Evolutionary conservation across 1,140 invertebrate genomes (phyloP), one percentile per base, ranked within the genome.

Genomic region (Pseudomyrmex gracilis): DNA sequence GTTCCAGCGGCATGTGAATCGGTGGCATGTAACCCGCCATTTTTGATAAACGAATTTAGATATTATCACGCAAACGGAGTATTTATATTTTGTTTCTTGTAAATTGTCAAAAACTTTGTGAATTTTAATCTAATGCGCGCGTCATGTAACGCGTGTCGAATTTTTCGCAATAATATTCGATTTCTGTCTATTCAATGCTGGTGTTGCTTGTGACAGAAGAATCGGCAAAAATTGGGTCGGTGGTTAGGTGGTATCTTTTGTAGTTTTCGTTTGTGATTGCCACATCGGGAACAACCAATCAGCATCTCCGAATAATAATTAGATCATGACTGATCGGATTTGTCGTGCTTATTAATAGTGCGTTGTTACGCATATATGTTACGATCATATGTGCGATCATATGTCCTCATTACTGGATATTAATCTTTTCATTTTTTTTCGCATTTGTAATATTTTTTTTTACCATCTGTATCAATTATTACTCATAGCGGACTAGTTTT

Each of bases 1-100:
- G 70, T n/a, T 92, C 91, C 12, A 91, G 17, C 1, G 96, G 96
- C 88, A 95, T 93, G 55, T 94, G 87, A 45, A 90, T 82, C 57
- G 89, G 90, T 83, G 89, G 95, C 82, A 89, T 91, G 85, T 87
- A 90, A 55, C 77, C 90, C 80, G 86, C 92, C 95, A 93, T 94
- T 61, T 80, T 68, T 17, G 1, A 15, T 47, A n/a, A 66, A 47
- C 34, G n/a, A 3, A 7, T 68, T 22, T 45, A 20, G 1, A 22
- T 22, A 17, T n/a, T 34, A 34, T 0, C 13, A 22, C 17, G 7
- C 22, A 34, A 47, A 34, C 34, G 7, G 7, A 34, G 24, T 63
- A 8, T 49, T 74, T 12, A 20, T 67, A 43, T 13, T 55, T 68
- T 43, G 47, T 24, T 9, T 15, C 43, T 34, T 2, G 10, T n/a